Base-by-base conservation (phyloP, 2,113 vertebrate genomes). In the Cochlearius cochlearius region DNA sequence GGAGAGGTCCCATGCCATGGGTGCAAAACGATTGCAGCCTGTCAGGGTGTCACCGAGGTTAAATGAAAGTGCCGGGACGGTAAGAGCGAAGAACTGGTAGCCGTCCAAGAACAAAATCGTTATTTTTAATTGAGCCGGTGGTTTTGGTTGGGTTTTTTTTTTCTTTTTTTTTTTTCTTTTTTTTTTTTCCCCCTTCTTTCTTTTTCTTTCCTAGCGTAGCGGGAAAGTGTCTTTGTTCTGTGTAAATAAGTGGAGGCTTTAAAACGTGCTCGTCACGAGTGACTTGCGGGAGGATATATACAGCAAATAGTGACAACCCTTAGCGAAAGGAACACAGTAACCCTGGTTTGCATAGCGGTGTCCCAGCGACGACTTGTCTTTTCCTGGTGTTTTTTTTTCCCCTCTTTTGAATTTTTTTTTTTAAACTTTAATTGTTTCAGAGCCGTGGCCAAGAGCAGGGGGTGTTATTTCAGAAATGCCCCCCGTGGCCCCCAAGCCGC, bases 61-160 rank as follows among this genome's bases (percentile, higher is more conserved):
- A 81, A 94, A 45, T 84, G 27, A 55, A 92, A 95, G 77, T 43
- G 38, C 41, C 7, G 32, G 86, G 45, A 86, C 20, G n/a, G 55
- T 79, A 73, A 86, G 23, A 85, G 22, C 53, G 21, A 67, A 90
- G 38, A 76, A 6, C 63, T 91, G 75, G 59, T 86, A 29, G 50
- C 67, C 27, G 67, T 90, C 67, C 82, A 87, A 82, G 67, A 79
- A 29, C 25, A 93, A 97, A 96, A 95, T 96, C 94, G 93, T 95
- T 97, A 53, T 80, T 88, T 94, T 90, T 76, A 90, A 76, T 86
- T 95, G 52, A 92, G 49, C 17, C 18, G 39, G 41, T 41, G 41
- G 41, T 43, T 43, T 43, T 43, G 41, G 41, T 43, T 43, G 69
- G 11, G 2, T 32, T 45, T 53, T 15, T 17, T 10, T 49, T 49